Base-by-base conservation (phyloP, 2,113 vertebrate species). In the Buteo buteo region DNA sequence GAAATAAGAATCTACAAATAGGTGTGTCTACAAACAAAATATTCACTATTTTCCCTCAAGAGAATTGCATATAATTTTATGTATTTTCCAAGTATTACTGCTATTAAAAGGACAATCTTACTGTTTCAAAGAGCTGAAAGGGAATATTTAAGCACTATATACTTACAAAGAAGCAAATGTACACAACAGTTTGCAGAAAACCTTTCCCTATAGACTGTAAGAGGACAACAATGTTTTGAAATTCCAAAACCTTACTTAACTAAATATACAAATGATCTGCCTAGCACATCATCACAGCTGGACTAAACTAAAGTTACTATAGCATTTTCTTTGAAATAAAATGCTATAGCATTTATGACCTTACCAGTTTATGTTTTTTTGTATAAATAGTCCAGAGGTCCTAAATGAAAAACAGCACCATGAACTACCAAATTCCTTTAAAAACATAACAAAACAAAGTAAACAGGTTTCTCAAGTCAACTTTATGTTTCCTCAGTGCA, bases 351-450 rank as follows among this genome's bases (percentile, higher is more conserved):
- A 13, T 13, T 34, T 18, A 61, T 29, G 24, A 93, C 97, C 99
- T 99, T 98, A 99, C 99, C 98, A 97, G 96, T 96, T 94, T 98
- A 85, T 81, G 97, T 92, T 97, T 98, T 98, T 98, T 95, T 61
- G 90, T 98, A 95, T 98, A 98, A 93, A 98, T 94, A 84, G 98
- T 97, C 99, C 98, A 99, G 95, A 88, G 95, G 44, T 98, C 98
- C 99, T 99, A 98, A 96, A 97, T 34, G 87, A 95, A 93, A 95
- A 98, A 97, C 32, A 94, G 52, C 69, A 83, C 93, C 88, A 85
- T 91, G 47, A 96, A 95, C 77, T 88, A 91, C 73, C 86, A 70
- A n/a, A 64, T 42, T 58, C 83, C 70, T 89, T 91, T 3, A 29
- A 55, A 76, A 58, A 16, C 38, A 18, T 3, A 18, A 72, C 62